These are phyloP conservation scores for Toxotes chatareus DNA, from an alignment of 2,113 vertebrate species.

Conservation along the genomic window DNA sequence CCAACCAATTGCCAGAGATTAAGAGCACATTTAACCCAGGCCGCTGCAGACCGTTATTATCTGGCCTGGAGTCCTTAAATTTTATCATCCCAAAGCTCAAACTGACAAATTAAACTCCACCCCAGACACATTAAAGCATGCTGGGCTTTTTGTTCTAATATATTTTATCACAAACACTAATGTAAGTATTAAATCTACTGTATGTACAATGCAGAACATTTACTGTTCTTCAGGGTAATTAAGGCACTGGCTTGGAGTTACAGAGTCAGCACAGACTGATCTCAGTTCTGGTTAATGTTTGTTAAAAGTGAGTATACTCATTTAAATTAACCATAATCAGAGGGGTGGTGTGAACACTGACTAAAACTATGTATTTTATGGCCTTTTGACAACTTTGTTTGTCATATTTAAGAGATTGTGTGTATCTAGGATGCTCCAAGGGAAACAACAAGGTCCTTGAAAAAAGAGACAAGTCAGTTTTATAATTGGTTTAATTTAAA, in stretches of 20 bases:
- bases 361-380: too few species aligned
- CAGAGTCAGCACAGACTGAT: neutral
- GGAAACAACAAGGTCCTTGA: too few species aligned
- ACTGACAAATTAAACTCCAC: constrained; percentile 38
- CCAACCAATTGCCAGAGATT: constrained; percentile 72
- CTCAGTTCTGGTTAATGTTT: too few species aligned
- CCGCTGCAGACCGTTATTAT: constrained; percentile 39
- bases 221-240: neutral
- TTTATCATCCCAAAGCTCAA: constrained; percentile 26
- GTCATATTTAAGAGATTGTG: too few species aligned
- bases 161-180: neutral
- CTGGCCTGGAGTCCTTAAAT: neutral
- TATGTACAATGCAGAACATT: neutral
- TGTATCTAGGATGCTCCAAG: too few species aligned
- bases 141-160: neutral
- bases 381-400: too few species aligned
- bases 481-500: too few species aligned
- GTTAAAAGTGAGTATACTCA: too few species aligned
- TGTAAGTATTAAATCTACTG: neutral
- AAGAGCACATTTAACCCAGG: constrained; percentile 60
- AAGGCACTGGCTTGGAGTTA: neutral
- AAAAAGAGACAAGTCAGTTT: too few species aligned
- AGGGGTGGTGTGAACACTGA: too few species aligned
- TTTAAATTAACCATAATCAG: too few species aligned
- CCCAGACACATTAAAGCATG: constrained; percentile 19